A percentile compares a stretch with the other conserved stretches of the same genome.
These are phyloP conservation scores for Achatina immaculata DNA, from an alignment of 1,140 invertebrate species.

Conservation along the genomic window DNA sequence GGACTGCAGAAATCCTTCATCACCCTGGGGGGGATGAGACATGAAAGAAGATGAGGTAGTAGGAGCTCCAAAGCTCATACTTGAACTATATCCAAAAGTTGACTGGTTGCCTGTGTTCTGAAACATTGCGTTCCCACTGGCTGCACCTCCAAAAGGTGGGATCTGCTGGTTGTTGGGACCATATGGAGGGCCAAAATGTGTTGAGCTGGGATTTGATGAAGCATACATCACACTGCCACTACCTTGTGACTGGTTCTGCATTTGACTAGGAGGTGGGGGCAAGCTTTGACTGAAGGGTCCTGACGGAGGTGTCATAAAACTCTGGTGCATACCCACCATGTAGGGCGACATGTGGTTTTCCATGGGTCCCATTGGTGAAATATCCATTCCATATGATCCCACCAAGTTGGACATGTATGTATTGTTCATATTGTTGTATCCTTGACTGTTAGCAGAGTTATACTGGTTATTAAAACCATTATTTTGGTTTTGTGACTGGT, in stretches of 20 bases:
- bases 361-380: neutral
- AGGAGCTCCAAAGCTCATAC: slow-evolving; percentile 20
- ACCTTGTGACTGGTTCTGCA: slow-evolving; percentile 12
- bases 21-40: neutral
- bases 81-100: slow-evolving; percentile 19
- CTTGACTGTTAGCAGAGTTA: neutral
- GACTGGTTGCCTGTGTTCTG: neutral
- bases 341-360: slow-evolving; percentile 17
- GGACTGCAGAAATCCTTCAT: neutral
- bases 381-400: neutral
- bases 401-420: slow-evolving; percentile 20
- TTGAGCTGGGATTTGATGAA: neutral
- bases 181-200: slow-evolving; percentile 6
- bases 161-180: neutral
- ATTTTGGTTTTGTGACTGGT: neutral
- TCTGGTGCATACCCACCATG: slow-evolving; percentile 12
- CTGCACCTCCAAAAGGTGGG: slow-evolving; percentile 11
- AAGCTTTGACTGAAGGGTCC: slow-evolving; percentile 26
- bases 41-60: slow-evolving; percentile 19
- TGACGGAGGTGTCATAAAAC: slow-evolving; percentile 27
- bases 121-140: neutral
- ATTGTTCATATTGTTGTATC: slow-evolving; percentile 31
- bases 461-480: neutral
- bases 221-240: slow-evolving; percentile 17
- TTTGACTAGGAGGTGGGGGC: slow-evolving; percentile 10